Base-by-base conservation (phyloP, 1,140 invertebrate species). In the Melitaea cinxia region DNA sequence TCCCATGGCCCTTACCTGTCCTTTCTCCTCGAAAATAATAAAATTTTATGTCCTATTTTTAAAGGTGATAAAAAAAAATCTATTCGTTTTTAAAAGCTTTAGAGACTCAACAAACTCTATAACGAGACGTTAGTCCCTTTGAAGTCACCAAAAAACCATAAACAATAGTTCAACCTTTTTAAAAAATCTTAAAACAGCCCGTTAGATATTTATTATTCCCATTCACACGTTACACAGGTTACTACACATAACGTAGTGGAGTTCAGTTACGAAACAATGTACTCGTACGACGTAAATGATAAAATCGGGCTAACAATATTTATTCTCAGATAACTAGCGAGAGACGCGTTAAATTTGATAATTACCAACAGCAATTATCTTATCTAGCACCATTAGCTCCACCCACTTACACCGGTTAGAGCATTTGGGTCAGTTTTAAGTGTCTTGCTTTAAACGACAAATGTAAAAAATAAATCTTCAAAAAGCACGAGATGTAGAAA, bases 341-440 rank as follows among this genome's bases (percentile, higher is more conserved):
- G 71, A 79, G 80, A 79, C 62, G 75, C 76, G 77, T 82, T 68
- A 88, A 88, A 86, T 87, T 89, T 87, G 77, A 82, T 86, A 88
- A 88, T 86, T 88, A 82, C 80, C 70, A 73, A 69, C 65, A 81
- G 60, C 73, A 80, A 85, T 84, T 83, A 82, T 82, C 83, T 85
- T 85, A 87, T 87, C 80, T 87, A 45, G 55, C 65, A 73, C 76
- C 74, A 80, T 84, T 82, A 76, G 76, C 81, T 77, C 71, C 78
- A 73, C 83, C 78, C 75, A 87, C 71, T 80, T 74, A 71, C 64
- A 64, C 45, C 57, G 55, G 24, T 53, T 65, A 61, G 30, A 74
- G 66, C 70, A 75, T 78, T 80, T 75, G 70, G 74, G 74, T 72
- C 68, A 75, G 50, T 62, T 76, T 74, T 75, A 69, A 73, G 67